Percentiles rank a stretch among this genome's conserved stretches.
Evolutionary conservation across 2,797 vertebrate genomes (phyloP).

Genomic region (Myotis vivesi): DNA sequence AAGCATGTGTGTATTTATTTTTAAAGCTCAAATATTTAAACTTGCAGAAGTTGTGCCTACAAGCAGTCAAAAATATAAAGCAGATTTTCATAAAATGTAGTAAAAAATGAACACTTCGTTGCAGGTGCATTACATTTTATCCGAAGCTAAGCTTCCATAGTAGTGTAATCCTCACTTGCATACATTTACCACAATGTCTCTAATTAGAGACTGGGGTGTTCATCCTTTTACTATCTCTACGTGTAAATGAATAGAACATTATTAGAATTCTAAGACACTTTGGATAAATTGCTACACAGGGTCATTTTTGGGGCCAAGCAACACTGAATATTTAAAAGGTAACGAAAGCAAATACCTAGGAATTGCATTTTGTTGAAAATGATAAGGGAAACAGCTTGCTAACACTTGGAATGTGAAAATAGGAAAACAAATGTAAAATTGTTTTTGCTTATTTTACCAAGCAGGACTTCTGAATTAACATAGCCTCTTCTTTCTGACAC

Average conservation of each 20-base stretch:
- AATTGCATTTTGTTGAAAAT: slow-evolving; percentile 7
- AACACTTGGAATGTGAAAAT: slow-evolving; percentile 30
- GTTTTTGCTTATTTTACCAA: slow-evolving; percentile 68
- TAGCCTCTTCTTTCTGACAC: slow-evolving; percentile 43
- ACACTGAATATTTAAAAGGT: slow-evolving; percentile 40
- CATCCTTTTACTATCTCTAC: slow-evolving; percentile 16
- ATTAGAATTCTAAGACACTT: slow-evolving; percentile 8
- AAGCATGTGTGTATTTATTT: slow-evolving; percentile 66
- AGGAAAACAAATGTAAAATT: slow-evolving; percentile 51
- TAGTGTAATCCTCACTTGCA: not conserved
- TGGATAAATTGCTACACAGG: not conserved
- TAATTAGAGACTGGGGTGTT: not conserved
- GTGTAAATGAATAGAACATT: not conserved
- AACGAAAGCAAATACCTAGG: slow-evolving; percentile 32
- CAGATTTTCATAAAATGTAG: slow-evolving; percentile 72
- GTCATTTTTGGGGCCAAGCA: not conserved
- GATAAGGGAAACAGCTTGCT: slow-evolving; percentile 24
- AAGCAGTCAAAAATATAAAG: slow-evolving; percentile 81
- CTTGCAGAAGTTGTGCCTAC: slow-evolving; percentile 79
- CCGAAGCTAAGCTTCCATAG: slow-evolving; percentile 58
- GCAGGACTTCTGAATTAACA: slow-evolving; percentile 72
- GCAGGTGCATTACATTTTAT: slow-evolving; percentile 66
- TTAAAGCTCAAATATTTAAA: slow-evolving; percentile 80
- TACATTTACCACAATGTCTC: not conserved
- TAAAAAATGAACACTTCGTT: slow-evolving; percentile 66